phyloP scores from a whole-genome alignment of 2,888 invertebrate species.

The Pachydiplax longipennis region DNA sequence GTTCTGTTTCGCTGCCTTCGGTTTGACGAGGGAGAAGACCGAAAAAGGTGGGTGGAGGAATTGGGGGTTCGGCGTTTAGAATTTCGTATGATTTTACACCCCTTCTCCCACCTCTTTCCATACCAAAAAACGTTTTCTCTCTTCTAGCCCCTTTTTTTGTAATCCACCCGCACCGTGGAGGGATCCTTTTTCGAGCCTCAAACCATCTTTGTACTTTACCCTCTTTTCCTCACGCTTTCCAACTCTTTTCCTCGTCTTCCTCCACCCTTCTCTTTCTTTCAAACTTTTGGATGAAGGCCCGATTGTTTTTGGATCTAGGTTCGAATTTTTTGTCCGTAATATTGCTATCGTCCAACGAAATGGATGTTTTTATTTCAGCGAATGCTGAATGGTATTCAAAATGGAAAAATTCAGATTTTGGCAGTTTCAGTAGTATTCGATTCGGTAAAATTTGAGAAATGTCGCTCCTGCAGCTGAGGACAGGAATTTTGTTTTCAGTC shows the following conservation, averaged over 20 bases:
- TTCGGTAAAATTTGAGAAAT: too few relatives aligned
- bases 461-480: too few relatives aligned
- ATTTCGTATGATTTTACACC: conserved; percentile 18
- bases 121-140: neutral
- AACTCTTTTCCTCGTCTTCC: neutral
- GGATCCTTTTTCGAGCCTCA: conserved; percentile 25
- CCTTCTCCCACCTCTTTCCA: neutral
- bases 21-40: neutral
- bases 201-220: neutral
- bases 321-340: too few relatives aligned
- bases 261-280: neutral
- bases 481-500: too few relatives aligned
- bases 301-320: too few relatives aligned
- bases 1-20: neutral
- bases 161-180: conserved; percentile 7
- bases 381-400: too few relatives aligned
- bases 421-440: too few relatives aligned
- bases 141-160: neutral
- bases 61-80: conserved; percentile 7
- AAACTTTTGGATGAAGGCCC: too few relatives aligned
- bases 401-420: too few relatives aligned
- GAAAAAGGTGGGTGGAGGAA: neutral
- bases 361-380: too few relatives aligned
- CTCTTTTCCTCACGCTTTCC: neutral
- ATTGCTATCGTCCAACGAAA: too few relatives aligned